Evolutionary conservation across 2,113 vertebrate genomes (phyloP), one percentile per base, ranked within the genome.

Genomic region (Saguinus midas): DNA sequence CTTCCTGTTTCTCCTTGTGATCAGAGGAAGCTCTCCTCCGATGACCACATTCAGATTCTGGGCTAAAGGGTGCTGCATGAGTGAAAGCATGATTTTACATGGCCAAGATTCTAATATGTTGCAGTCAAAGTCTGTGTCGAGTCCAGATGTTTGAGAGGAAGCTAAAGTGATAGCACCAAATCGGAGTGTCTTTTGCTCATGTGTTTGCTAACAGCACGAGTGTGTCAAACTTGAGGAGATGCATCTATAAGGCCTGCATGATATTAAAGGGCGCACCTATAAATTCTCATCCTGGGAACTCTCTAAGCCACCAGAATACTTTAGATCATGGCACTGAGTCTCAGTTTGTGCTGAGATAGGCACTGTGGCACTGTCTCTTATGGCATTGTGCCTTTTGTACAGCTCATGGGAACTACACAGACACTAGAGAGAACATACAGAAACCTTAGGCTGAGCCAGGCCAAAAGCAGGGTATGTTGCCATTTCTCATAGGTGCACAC

Each of bases 401-500:
- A 14, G 55, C 40, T 48, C 35, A 8, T 13, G 25, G 83, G 55
- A 37, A 35, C 21, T 0, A 2, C 2, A 0, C 8, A 5, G 40
- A 43, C 48, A 57, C 13, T 17, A 1, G 0, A 57, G 55, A 76
- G 43, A 20, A 35, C 13, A 0, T 2, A 2, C 3, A n/a, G 32
- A 70, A 27, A 27, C 43, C 48, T 86, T 32, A 83, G 68, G 82
- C 55, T 61, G 68, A 73, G 9, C 43, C 1, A 10, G 73, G 27
- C 18, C 5, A 5, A 14, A 25, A 27, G 17, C 75, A 2, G 35
- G 9, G 40, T 80, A 25, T 0, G 0, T 5, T 25, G 21, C 57
- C 66, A 43, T 43, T 64, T 6, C 68, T 68, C 37, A 10, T 23
- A 50, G 29, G 13, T 43, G 58, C 35, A 4, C 18, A 75, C 29